Evolutionary conservation across 2,113 vertebrate species (phyloP), one percentile per base, ranked within the genome.

Genomic region (Stercorarius parasiticus): DNA sequence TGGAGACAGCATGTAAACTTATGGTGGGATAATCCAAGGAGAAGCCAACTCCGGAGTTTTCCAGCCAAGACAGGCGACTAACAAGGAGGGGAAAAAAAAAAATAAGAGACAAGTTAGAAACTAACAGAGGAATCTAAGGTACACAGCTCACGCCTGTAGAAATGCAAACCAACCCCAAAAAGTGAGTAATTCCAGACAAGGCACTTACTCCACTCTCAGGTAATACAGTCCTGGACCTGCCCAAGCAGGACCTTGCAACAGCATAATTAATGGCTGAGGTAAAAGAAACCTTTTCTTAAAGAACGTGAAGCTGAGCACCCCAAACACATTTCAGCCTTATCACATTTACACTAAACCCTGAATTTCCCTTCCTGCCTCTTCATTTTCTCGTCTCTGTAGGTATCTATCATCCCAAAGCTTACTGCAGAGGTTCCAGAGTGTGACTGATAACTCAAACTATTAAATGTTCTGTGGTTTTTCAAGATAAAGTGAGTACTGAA

Each of bases 11-110:
- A 6, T 99, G 99, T 26, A 99, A 98, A 58, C 99, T 98, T 58
- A 99, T 99, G 85, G 98, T 96, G n/a, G 99, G 99, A 62, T 99
- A 99, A 82, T 99, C 99, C 97, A 99, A 94, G 34, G 98, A 99
- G 96, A 99, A 99, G 43, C 99, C 99, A 95, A 98, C 96, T 30
- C 99, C 99, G 0, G 99, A 99, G 26, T 98, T 98, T 81, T 99
- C 98, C 49, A 99, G 98, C 99, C 99, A 99, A 5, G 98, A 99
- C 89, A 99, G 95, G 30, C 98, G 99, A 88, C 99, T 99, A 87
- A 84, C 36, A 3, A 7, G 17, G 42, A 38, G 16, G 27, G 6
- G 15, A 27, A 11, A 58, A 30, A 58, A 30, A 23, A 52, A 47
- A 12, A 34, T 26, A 15, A 25, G 26, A 80, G 12, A 20, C 5